A percentile compares a stretch with the other conserved stretches of the same genome.
Conservation (phyloP, 2,113 vertebrate genomes). For the Platichthys stellatus region DNA sequence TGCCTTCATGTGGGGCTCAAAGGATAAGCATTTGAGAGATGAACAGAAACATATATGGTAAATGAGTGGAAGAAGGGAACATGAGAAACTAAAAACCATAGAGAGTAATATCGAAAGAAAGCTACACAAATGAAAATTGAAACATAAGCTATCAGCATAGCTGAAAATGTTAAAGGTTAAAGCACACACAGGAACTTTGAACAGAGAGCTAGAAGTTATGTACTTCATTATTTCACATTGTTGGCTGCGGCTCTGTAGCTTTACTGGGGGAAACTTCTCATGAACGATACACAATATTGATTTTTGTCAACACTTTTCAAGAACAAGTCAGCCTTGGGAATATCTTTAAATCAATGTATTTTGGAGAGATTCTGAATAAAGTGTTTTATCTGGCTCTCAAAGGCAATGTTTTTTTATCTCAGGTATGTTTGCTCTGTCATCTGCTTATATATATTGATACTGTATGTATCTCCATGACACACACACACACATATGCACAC, state of each 20-base stretch:
- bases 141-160: slow-evolving; percentile 12
- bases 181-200: slow-evolving; percentile 17
- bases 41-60: slow-evolving; percentile 26
- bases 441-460: too few relatives aligned
- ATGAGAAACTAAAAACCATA: slow-evolving; percentile 25
- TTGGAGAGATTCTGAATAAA: background rate
- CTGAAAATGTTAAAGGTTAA: slow-evolving; percentile 38
- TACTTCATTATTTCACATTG: background rate
- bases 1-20: background rate
- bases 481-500: too few relatives aligned
- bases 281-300: background rate
- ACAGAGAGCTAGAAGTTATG: slow-evolving; percentile 19
- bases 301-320: background rate
- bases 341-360: too few relatives aligned
- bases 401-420: background rate
- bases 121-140: slow-evolving; percentile 7
- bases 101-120: slow-evolving; percentile 4
- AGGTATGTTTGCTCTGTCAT: background rate
- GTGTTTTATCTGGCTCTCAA: background rate
- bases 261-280: background rate
- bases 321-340: background rate
- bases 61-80: background rate
- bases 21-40: slow-evolving; percentile 46
- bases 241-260: slow-evolving; percentile 23
- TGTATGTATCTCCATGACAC: too few relatives aligned